Evolutionary conservation across 2,888 invertebrate species (phyloP), one percentile per base, ranked within the genome.

Genomic region (Chaetogeoica ovagalla): DNA sequence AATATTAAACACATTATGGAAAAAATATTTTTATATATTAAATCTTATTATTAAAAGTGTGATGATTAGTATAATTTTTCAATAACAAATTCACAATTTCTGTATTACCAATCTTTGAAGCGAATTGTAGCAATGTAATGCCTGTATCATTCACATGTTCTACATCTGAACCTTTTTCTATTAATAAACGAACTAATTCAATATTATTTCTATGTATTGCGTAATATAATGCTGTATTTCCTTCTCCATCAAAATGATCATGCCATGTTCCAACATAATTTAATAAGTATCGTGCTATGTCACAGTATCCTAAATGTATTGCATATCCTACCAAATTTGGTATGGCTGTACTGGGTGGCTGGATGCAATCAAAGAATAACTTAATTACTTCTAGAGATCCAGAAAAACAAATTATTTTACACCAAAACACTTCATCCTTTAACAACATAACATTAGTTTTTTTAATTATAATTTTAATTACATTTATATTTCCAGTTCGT

Each of bases 221-320:
- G 84, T 92, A 93, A 86, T 94, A 93, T 55, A 94, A 86, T 0
- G 92, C 90, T 48, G 91, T 91, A 83, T 91, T 91, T 48, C 91
- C 89, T 84, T 90, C 90, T 17, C 87, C 85, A 85, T 91, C 91
- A 57, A 79, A 7, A 63, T 63, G 8, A 71, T 79, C 70, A 43
- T 79, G 7, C 79, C 71, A 79, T 43, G 21, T 62, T 15, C 9
- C 15, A 70, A 79, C 48, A 65, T 71, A 43, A 23, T 79, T 30
- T 23, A 79, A 23, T 65, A 79, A 79, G 13, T 71, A 79, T 23
- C 11, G 21, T 7, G 79, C 79, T 63, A 71, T 79, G 21, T 71
- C 63, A 71, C 55, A 63, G 57, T 63, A 65, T 1, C 79, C 79
- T 43, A 79, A 30, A 23, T 63, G 71, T 71, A 21, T 71, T 15